Evolutionary conservation across 2,113 vertebrate genomes (phyloP).

Genomic region (Hystrix brachyura): DNA sequence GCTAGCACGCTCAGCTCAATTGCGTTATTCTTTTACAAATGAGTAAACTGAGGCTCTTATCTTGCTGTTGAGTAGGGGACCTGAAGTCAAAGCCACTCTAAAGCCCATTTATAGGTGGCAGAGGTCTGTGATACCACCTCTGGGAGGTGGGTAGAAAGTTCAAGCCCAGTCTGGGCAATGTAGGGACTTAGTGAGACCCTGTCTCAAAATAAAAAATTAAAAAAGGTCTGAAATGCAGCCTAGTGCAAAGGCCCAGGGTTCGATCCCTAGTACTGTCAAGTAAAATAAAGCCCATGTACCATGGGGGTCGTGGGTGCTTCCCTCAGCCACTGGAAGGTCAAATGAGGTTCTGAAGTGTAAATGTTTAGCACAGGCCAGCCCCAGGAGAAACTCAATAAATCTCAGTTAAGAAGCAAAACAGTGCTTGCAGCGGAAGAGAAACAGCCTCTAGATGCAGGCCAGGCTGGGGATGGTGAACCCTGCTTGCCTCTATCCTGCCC

Average conservation of each 20-base stretch:
- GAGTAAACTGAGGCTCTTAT: constrained; percentile 8
- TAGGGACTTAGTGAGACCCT: not conserved
- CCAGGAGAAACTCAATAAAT: constrained; percentile 41
- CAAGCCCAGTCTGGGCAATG: not conserved
- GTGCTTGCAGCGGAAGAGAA: constrained; percentile 11
- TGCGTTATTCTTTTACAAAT: not conserved
- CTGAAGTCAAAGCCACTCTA: not conserved
- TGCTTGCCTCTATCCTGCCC: not conserved
- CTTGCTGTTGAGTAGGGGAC: not conserved
- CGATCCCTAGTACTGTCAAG: not conserved
- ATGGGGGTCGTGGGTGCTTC: not conserved
- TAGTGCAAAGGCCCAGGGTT: not conserved
- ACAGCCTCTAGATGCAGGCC: not conserved
- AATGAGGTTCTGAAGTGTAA: constrained; percentile 23
- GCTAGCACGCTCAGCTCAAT: not conserved
- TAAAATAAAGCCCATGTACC: not conserved
- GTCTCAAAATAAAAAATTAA: not conserved
- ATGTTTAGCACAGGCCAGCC: constrained; percentile 10
- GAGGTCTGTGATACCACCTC: not conserved
- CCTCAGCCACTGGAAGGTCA: not conserved
- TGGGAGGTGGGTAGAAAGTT: not conserved
- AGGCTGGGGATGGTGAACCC: not conserved
- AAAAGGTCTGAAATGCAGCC: not conserved
- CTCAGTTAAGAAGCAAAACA: constrained; percentile 21
- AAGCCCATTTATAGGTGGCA: not conserved